phyloP scores from a whole-genome alignment of 2,113 vertebrate species.

The Rhynchomys soricoides region DNA sequence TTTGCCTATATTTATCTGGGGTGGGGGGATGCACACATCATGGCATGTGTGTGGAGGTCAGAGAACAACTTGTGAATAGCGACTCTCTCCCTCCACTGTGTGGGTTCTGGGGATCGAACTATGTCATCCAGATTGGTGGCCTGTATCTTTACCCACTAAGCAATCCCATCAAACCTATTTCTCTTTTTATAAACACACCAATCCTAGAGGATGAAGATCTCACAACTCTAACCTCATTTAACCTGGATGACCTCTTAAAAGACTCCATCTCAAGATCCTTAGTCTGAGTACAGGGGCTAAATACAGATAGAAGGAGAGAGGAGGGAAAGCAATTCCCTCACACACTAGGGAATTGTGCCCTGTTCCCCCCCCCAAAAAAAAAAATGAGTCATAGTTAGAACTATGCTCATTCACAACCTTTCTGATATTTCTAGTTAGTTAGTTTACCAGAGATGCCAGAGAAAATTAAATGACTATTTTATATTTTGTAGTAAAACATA shows the following conservation, averaged over 20 bases:
- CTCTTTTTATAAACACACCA: not conserved
- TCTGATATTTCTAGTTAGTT: not conserved
- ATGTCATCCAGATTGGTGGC: not conserved
- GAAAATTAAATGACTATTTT: not conserved
- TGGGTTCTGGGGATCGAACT: not conserved
- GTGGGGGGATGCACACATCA: not conserved
- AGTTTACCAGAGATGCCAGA: not conserved
- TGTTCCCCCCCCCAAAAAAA: too few relatives aligned
- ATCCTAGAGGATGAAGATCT: not conserved
- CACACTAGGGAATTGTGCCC: not conserved
- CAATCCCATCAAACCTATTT: not conserved
- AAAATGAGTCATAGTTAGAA: not conserved
- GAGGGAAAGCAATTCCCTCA: not conserved
- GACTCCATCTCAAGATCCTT: not conserved
- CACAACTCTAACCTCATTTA: not conserved
- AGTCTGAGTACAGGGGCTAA: not conserved
- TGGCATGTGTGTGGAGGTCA: not conserved
- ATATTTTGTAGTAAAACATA: not conserved
- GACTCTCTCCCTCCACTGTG: not conserved
- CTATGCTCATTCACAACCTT: not conserved
- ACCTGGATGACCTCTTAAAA: not conserved
- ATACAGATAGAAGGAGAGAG: not conserved
- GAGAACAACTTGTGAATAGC: not conserved
- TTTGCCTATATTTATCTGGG: not conserved
- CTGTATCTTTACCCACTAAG: not conserved